phyloP scores from a whole-genome alignment of 2,113 vertebrate species.

The Dipodomys stephensi region DNA sequence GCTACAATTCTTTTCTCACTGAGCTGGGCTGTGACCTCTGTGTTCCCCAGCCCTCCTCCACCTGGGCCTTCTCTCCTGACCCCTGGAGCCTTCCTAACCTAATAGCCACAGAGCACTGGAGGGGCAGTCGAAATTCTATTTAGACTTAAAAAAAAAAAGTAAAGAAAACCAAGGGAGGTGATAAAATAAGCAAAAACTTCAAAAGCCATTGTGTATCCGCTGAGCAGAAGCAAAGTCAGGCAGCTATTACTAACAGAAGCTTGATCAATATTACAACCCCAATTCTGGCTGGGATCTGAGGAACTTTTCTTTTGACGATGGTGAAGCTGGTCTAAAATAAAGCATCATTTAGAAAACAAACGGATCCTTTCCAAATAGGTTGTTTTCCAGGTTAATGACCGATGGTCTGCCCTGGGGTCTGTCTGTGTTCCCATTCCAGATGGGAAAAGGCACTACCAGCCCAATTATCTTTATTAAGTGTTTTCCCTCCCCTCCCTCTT shows the following conservation, averaged over 20 bases:
- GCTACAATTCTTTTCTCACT: not conserved
- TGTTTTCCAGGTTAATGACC: slow-evolving; percentile 84
- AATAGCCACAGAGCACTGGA: slow-evolving; percentile 60
- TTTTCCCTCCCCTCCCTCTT: slow-evolving; percentile 70
- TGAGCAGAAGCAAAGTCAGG: not conserved
- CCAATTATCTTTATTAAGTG: slow-evolving; percentile 84
- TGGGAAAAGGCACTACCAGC: slow-evolving; percentile 73
- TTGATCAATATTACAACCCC: slow-evolving; percentile 80
- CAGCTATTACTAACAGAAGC: slow-evolving; percentile 68
- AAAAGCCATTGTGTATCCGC: slow-evolving; percentile 64
- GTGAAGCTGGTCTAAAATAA: slow-evolving; percentile 81
- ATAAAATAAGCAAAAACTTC: slow-evolving; percentile 44
- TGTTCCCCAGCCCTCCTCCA: not conserved
- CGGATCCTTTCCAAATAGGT: slow-evolving; percentile 82
- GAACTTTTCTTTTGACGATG: slow-evolving; percentile 79
- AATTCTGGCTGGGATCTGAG: slow-evolving; percentile 73
- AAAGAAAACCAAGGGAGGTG: too few relatives aligned
- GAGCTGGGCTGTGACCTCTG: slow-evolving; percentile 29
- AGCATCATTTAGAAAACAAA: slow-evolving; percentile 80
- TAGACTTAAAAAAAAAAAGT: not conserved
- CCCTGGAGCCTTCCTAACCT: slow-evolving; percentile 33
- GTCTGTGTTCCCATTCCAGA: slow-evolving; percentile 78
- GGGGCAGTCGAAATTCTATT: slow-evolving; percentile 63
- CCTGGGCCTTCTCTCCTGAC: slow-evolving; percentile 42
- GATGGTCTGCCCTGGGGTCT: slow-evolving; percentile 78